Conservation (phyloP, 2,888 invertebrate species). For the Nomada hirtipes region DNA sequence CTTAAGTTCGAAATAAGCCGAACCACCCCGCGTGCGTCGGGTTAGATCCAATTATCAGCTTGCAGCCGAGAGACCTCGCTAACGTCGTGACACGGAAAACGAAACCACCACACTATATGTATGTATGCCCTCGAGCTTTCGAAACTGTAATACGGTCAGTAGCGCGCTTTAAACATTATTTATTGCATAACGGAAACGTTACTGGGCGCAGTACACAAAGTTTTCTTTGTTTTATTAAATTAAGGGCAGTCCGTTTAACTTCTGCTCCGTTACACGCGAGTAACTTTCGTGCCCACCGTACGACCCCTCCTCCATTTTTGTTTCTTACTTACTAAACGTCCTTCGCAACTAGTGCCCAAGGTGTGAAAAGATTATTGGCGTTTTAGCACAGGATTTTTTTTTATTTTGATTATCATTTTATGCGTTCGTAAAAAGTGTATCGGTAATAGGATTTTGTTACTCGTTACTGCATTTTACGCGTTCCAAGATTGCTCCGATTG, state of each 20-base stretch:
- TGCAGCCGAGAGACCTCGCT: slow-evolving; percentile 30
- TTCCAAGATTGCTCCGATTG: no score
- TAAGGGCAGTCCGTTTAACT: neutral
- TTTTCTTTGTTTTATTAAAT: neutral
- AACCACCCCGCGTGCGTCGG: slow-evolving; percentile 36
- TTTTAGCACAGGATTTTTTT: no score
- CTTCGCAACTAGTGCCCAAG: no score
- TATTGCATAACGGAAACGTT: slow-evolving; percentile 15
- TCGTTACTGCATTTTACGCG: no score
- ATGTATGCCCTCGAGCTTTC: slow-evolving; percentile 9
- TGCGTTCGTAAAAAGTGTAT: no score
- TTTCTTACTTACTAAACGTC: no score
- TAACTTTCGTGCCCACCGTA: neutral
- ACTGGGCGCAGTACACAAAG: neutral
- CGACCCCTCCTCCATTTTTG: neutral
- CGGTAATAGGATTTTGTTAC: no score
- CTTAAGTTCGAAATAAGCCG: slow-evolving; percentile 67
- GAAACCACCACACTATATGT: neutral
- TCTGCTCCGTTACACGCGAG: neutral
- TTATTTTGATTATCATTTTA: no score
- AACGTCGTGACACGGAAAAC: slow-evolving; percentile 56
- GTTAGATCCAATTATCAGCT: slow-evolving; percentile 58
- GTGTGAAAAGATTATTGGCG: no score
- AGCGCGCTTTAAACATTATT: slow-evolving; percentile 14
- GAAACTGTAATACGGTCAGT: slow-evolving; percentile 27